A percentile compares a stretch with the other conserved stretches of the same genome.
These are phyloP conservation scores for Metridium senile DNA, from an alignment of 92 coral and sea anemone species.

Conservation along the genomic window DNA sequence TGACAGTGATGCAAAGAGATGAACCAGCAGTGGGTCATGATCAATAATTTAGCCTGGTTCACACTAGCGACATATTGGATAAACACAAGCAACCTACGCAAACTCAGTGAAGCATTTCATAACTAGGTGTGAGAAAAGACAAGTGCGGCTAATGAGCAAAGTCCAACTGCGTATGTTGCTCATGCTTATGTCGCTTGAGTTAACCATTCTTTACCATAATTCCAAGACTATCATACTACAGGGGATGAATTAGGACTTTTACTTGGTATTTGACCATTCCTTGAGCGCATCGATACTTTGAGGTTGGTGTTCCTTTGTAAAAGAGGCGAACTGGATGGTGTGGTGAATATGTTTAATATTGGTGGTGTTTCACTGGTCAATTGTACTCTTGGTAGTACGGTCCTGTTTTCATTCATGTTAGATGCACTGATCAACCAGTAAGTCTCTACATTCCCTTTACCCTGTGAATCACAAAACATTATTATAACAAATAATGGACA, in stretches of 20 bases:
- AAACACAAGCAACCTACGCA: too few relatives aligned
- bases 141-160: too few relatives aligned
- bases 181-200: too few relatives aligned
- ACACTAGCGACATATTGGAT: too few relatives aligned
- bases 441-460: conserved; percentile 64
- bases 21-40: too few relatives aligned
- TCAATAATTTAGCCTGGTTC: too few relatives aligned
- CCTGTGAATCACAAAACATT: conserved; percentile 25
- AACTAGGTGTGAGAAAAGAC: too few relatives aligned
- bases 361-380: conserved; percentile 31
- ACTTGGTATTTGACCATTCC: conserved; percentile 26
- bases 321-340: conserved; percentile 39
- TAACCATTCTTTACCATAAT: too few relatives aligned
- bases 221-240: not conserved
- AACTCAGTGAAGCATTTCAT: too few relatives aligned
- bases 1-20: too few relatives aligned
- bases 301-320: conserved; percentile 19
- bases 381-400: conserved; percentile 17
- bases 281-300: conserved; percentile 19
- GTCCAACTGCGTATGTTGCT: too few relatives aligned
- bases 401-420: conserved; percentile 18
- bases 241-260: conserved; percentile 19
- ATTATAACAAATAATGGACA: too few relatives aligned
- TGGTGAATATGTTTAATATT: conserved; percentile 26
- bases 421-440: conserved; percentile 53